A percentile compares a stretch with the other conserved stretches of the same genome.
Conservation (phyloP, 2,888 invertebrate genomes). For the Drosophila colorata region DNA sequence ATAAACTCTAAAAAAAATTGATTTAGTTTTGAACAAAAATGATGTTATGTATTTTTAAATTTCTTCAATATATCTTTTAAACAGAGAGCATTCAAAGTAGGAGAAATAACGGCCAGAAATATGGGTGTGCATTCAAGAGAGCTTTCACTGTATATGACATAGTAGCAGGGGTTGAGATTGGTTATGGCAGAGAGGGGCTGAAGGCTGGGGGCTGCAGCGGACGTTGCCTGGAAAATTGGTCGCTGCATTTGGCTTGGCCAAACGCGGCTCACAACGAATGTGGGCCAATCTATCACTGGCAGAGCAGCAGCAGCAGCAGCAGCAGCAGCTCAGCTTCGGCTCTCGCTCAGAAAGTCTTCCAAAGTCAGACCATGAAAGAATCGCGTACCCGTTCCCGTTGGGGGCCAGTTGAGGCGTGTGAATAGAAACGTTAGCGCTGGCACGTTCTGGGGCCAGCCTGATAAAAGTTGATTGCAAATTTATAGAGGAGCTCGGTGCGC, state of each 20-base stretch:
- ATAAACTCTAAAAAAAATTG: too few species aligned
- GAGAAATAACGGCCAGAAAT: background rate
- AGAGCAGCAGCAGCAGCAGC: constrained; percentile 30
- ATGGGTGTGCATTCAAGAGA: background rate
- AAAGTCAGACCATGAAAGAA: constrained; percentile 65
- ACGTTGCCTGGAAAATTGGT: constrained; percentile 39
- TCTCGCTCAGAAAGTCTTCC: constrained; percentile 31
- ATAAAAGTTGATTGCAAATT: constrained; percentile 82
- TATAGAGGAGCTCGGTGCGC: constrained; percentile 61
- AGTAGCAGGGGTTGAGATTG: background rate
- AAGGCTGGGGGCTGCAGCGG: constrained; percentile 14
- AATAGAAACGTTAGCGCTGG: constrained; percentile 80
- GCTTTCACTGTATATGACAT: constrained; percentile 4
- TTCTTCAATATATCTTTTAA: background rate
- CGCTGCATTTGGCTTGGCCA: constrained; percentile 33
- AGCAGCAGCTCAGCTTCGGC: background rate
- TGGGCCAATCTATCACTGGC: constrained; percentile 79
- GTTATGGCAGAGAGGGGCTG: background rate
- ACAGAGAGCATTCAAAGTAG: too few species aligned
- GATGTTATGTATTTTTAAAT: too few species aligned
- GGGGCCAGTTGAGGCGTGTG: constrained; percentile 62
- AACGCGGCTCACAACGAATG: constrained; percentile 66
- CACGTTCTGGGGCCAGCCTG: constrained; percentile 72
- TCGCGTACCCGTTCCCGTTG: constrained; percentile 36
- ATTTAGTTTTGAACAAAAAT: too few species aligned